Evolutionary conservation across 2,113 vertebrate genomes (phyloP), one percentile per base, ranked within the genome.

Genomic region (Marmota flaviventris): DNA sequence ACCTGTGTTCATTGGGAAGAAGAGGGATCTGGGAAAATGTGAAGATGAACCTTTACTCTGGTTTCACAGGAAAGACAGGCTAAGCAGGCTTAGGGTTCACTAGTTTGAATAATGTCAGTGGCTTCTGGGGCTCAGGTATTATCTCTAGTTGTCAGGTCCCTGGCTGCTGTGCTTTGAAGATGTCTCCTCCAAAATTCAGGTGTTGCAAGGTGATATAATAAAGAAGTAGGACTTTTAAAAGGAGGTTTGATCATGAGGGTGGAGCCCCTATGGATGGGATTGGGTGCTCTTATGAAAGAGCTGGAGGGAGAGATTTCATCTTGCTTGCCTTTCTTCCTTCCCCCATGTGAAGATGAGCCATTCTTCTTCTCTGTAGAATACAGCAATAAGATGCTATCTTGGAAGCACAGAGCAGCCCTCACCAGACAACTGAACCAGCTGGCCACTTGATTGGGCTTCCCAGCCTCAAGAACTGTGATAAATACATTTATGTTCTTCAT

Each of bases 381-480:
- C 2, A 27, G 2, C 9, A 58, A 27, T 10, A 22, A 51, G 2
- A 4, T 8, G 32, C 48, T 8, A 48, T 24, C 1, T 17, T 24
- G 8, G 25, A 72, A 89, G 29, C 11, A n/a, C 2, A 45, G 63
- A 88, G 51, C 13, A 8, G 27, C 51, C 27, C 63, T 91, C 32
- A 69, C 61, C 27, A 70, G 17, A 82, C 11, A 56, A 42, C 16
- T 22, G 17, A 81, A 81, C 13, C 34, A 39, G 6, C 27, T 56
- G 29, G 8, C 4, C 34, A 27, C 25, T 70, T 29, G 16, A 82
- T 32, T 37, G 9, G 37, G 56, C 3, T 16, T n/a, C 3, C 29
- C 17, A 37, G 24, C 16, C 13, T 51, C 13, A 8, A 51, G n/a
- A 73, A 29, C 9, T 25, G 5, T 73, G 34, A 39, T 5, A 77